Evolutionary conservation across 2,797 vertebrate genomes (phyloP).

Genomic region (Phoeniculus purpureus): DNA sequence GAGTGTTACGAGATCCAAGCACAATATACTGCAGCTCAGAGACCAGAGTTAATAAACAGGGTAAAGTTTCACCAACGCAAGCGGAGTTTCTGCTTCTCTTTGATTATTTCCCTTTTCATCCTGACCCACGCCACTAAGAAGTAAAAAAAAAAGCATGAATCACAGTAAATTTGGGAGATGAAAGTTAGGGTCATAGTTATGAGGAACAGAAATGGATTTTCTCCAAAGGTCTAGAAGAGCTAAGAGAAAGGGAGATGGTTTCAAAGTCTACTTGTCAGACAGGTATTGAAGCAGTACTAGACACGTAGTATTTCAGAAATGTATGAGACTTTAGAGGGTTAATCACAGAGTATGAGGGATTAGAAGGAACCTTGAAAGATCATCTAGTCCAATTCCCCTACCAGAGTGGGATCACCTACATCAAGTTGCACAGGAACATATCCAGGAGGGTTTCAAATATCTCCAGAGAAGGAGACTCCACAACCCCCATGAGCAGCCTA

Average conservation of each 20-base stretch:
- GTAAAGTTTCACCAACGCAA: conserved; percentile 58
- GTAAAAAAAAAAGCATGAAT: neutral
- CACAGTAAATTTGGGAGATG: conserved; percentile 2
- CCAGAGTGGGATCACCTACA: too few species aligned
- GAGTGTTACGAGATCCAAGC: conserved; percentile 70
- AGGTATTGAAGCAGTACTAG: neutral
- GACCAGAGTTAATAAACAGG: conserved; percentile 67
- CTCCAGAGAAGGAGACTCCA: too few species aligned
- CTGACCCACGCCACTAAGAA: neutral
- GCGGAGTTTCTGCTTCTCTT: conserved; percentile 56
- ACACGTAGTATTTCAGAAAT: neutral
- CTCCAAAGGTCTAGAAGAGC: neutral
- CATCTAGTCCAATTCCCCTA: too few species aligned
- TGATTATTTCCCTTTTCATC: conserved; percentile 56
- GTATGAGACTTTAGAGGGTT: neutral
- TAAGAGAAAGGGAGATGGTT: neutral
- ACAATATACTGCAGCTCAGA: conserved; percentile 36
- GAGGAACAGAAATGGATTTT: conserved; percentile 38
- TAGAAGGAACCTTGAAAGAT: too few species aligned
- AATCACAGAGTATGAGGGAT: too few species aligned
- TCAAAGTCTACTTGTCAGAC: neutral
- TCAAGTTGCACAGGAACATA: too few species aligned
- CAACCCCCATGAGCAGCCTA: too few species aligned
- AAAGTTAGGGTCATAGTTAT: conserved; percentile 9
- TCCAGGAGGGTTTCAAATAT: too few species aligned